phyloP scores from a whole-genome alignment of 1,140 invertebrate species.

The Atta cephalotes region DNA sequence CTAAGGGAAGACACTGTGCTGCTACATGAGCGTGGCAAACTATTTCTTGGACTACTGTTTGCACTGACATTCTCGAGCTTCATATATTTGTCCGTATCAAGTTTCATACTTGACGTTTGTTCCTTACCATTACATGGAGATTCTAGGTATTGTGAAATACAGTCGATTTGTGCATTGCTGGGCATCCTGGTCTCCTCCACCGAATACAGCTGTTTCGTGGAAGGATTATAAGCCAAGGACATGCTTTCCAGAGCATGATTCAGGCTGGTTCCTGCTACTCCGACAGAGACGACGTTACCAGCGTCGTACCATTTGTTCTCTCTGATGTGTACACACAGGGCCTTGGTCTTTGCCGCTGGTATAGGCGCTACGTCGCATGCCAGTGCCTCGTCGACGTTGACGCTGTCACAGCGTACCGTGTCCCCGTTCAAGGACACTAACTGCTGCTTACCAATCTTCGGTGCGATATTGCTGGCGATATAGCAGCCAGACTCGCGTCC shows the following conservation, averaged over 20 bases:
- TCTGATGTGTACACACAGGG: conserved; percentile 81
- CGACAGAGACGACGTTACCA: conserved; percentile 81
- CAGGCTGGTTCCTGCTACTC: conserved; percentile 82
- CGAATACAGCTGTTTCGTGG: conserved; percentile 85
- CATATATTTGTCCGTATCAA: conserved; percentile 63
- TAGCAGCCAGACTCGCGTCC: conserved; percentile 72
- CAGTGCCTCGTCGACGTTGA: conserved; percentile 80
- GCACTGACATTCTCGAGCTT: conserved; percentile 73
- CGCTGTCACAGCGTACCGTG: conserved; percentile 82
- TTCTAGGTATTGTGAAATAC: conserved; percentile 64
- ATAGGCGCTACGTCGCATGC: conserved; percentile 79
- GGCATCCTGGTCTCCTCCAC: conserved; percentile 77
- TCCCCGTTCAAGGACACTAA: conserved; percentile 82
- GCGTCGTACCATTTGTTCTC: conserved; percentile 84
- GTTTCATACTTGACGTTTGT: conserved; percentile 47
- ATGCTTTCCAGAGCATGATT: conserved; percentile 87
- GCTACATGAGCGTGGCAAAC: conserved; percentile 84
- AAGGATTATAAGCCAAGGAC: conserved; percentile 86
- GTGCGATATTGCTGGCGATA: conserved; percentile 70
- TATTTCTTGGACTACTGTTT: conserved; percentile 85
- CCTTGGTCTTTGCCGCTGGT: conserved; percentile 77
- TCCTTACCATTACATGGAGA: conserved; percentile 68
- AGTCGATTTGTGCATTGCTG: conserved; percentile 59
- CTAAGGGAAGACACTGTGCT: conserved; percentile 86
- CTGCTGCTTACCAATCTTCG: conserved; percentile 81